Evolutionary conservation across 2,797 vertebrate genomes (phyloP).

Genomic region (Triplophysa yarkandensis): DNA sequence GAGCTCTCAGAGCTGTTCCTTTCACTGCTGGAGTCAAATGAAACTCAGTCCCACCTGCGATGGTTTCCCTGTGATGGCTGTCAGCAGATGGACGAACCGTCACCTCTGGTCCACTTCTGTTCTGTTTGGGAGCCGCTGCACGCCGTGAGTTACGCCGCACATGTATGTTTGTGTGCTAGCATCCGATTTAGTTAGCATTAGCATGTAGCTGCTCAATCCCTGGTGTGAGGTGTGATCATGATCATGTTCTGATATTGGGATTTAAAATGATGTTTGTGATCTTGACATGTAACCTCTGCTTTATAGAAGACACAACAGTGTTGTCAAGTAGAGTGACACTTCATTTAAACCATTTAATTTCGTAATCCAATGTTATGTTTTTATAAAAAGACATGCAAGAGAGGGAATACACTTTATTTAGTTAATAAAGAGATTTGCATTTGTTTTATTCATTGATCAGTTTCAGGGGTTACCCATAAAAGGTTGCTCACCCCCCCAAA

Average conservation of each 20-base stretch:
- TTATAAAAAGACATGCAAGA: not conserved
- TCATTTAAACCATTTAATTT: not conserved
- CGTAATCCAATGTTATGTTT: not conserved
- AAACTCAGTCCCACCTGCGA: not conserved
- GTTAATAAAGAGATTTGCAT: not conserved
- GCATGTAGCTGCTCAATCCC: constrained; percentile 21
- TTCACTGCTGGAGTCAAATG: constrained; percentile 32
- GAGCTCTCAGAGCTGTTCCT: not conserved
- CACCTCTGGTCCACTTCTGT: not conserved
- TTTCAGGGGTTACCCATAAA: too few relatives aligned
- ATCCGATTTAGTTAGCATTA: constrained; percentile 37
- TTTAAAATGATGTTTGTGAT: not conserved
- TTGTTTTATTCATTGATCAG: not conserved
- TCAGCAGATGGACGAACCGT: constrained; percentile 13
- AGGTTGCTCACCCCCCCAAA: not conserved
- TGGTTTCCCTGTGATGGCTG: constrained; percentile 7
- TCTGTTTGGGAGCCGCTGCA: constrained; percentile 2
- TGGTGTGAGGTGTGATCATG: not conserved
- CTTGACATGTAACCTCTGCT: not conserved
- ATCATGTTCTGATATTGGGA: not conserved
- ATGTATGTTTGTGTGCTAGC: constrained; percentile 25
- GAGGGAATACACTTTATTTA: not conserved
- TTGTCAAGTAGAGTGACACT: not conserved
- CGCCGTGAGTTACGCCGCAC: constrained; percentile 20
- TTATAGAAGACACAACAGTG: too few relatives aligned